Evolutionary conservation across 2,113 vertebrate species (phyloP), one percentile per base, ranked within the genome.

Genomic region (Cranoglanis bouderius): DNA sequence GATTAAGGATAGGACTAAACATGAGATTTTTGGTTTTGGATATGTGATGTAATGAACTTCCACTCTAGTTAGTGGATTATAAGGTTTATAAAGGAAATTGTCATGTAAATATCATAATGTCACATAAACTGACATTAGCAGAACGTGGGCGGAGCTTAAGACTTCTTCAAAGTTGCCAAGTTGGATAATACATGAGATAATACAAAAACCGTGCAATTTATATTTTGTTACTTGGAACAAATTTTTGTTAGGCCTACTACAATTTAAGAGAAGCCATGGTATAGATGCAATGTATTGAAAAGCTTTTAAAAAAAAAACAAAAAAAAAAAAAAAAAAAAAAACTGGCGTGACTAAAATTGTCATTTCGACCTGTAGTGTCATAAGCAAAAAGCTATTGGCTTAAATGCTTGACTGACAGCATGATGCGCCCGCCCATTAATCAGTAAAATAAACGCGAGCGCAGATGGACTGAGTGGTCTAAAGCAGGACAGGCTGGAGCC

Each of bases 391-490:
- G 13, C 51, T 35, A 78, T 46, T 65, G 38, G 40, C 2, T 81
- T 21, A 88, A 81, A 88, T 49, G 38, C 9, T 75, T 74, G 67
- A 84, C 24, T 75, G 81, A 59, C 87, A 61, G 46, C 4, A 21
- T 3, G 4, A 75, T 49, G 29, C 24, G 3, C 40, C 82, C 77
- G 77, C 82, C 82, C 55, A 77, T 63, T 40, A 61, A 77, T 84
- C 77, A 77, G 26, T 83, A 0, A 75, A 84, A 75, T 77, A 24
- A 38, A 3, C 53, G 18, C 12, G 55, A 19, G 26, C 55, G 29
- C 81, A 16, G 51, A 13, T 18, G 38, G 7, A 26, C 2, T 0
- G 18, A 24, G 43, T 8, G 75, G 14, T 35, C 2, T 67, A 43
- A 77, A 72, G 53, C 51, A 43, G 35, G 5, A 10, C 65, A 24